A percentile compares a stretch with the other conserved stretches of the same genome.
Conservation (phyloP, 2,113 vertebrate genomes). For the Prietella phreatophila region DNA sequence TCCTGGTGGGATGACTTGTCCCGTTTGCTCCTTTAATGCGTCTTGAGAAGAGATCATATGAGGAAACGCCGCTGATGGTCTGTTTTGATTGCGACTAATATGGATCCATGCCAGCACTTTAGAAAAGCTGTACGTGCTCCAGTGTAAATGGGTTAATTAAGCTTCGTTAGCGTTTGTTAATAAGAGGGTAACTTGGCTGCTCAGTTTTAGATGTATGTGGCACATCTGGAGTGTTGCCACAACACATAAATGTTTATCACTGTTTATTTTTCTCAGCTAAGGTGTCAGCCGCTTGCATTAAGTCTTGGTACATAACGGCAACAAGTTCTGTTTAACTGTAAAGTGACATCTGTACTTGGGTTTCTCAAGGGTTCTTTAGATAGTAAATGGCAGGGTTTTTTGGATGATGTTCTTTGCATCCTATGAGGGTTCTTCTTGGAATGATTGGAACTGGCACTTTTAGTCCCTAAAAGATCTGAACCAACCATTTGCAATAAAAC, state of each 20-base stretch:
- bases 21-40: neutral
- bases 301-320: neutral
- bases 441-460: neutral
- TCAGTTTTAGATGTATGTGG: conserved; percentile 15
- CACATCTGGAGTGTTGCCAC: conserved; percentile 19
- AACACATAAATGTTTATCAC: conserved; percentile 30
- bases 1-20: conserved; percentile 14
- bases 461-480: neutral
- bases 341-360: neutral
- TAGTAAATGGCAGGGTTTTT: neutral
- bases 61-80: conserved; percentile 6
- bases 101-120: conserved; percentile 38
- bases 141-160: conserved; percentile 33
- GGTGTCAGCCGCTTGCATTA: conserved; percentile 6
- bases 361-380: neutral
- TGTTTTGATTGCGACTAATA: conserved; percentile 43
- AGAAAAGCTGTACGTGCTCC: conserved; percentile 27
- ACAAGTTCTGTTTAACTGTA: neutral
- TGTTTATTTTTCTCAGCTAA: neutral
- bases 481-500: neutral
- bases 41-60: conserved; percentile 26
- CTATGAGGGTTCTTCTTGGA: neutral
- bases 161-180: conserved; percentile 19
- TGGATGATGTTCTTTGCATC: neutral
- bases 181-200: conserved; percentile 16